Base-by-base conservation (phyloP, 1,140 invertebrate genomes). In the Heliconius hermathena region DNA sequence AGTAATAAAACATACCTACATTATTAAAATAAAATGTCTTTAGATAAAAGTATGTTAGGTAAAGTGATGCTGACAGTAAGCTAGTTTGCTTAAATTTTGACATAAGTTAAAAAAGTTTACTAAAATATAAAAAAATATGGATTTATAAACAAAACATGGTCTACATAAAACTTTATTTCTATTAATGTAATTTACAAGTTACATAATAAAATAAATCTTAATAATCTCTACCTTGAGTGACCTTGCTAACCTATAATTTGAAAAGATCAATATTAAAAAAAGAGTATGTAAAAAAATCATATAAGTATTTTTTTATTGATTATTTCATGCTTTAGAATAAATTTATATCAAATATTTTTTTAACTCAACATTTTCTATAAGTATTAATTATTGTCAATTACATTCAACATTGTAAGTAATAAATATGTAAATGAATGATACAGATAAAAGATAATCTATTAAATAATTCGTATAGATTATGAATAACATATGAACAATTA, bases 231-330 rank as follows among this genome's bases (percentile, higher is more conserved):
- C 60, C 26, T 66, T 29, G 60, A 26, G 29, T 66, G 60, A 29
- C 60, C 60, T 66, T 66, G 60, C 5, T 66, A 66, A 66, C 60
- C 60, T 29, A 66, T 66, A 66, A 66, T 29, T 66, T 29, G 13
- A 66, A 66, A 57, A 57, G 20, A 57, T 57, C 54, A 66, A 66
- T 29, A 66, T 66, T 11, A 29, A 4, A 8, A 66, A 66, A 29
- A 26, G 1, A 46, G 41, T 16, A 66, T 66, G 20, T 29, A 4
- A 66, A 66, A 66, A 66, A 66, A 66, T 3, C 8, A 26, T 29
- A 5, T 29, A 26, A 29, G 13, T 22, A 57, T 9, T 20, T 57
- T 57, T 57, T 57, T 9, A 57, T 22, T 9, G 5, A 57, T n/a
- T 22, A 57, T 57, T 57, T 20, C 3, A n/a, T 20, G 9, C 9